These are phyloP conservation scores for Ormyrus nitidulus DNA, from an alignment of 2,888 invertebrate species.

Conservation along the genomic window DNA sequence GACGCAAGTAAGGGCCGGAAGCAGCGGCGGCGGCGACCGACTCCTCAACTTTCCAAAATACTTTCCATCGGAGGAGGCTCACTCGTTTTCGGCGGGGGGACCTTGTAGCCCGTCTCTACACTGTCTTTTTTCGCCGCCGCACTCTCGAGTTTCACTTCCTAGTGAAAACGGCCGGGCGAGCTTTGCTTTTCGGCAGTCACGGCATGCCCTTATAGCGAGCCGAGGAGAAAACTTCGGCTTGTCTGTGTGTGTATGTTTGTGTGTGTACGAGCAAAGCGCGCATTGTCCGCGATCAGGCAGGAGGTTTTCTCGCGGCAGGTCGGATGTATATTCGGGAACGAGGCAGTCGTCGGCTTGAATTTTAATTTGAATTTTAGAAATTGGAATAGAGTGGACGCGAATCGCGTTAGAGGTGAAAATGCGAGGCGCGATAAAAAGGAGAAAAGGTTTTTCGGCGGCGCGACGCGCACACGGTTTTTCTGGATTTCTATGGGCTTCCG, in stretches of 20 bases:
- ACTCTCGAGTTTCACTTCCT: constrained; percentile 56
- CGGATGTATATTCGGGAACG: constrained; percentile 5
- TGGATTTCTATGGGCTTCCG: constrained; percentile 11
- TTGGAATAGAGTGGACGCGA: not conserved
- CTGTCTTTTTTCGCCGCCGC: constrained; percentile 38
- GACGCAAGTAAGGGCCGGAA: constrained; percentile 41
- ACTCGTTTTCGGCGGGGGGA: constrained; percentile 7
- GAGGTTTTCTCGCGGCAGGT: not conserved
- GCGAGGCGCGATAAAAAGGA: not conserved
- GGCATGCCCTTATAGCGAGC: constrained; percentile 13
- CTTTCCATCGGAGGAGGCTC: constrained; percentile 55
- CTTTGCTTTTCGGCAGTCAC: constrained; percentile 40
- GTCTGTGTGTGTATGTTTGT: not conserved
- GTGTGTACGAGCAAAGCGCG: not conserved
- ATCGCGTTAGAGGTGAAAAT: constrained; percentile 25
- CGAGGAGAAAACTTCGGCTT: constrained; percentile 31
- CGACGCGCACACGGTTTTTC: constrained; percentile 2
- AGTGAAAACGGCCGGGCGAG: constrained; percentile 30
- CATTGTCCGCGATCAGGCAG: not conserved
- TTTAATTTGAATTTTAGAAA: constrained; percentile 37
- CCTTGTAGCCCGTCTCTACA: too few species aligned
- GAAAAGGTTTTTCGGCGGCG: not conserved
- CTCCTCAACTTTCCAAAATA: constrained; percentile 59
- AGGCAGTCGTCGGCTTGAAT: constrained; percentile 21
- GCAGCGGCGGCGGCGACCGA: constrained; percentile 6